Conservation (phyloP, 1,140 invertebrate species). For the Branchinecta lindahli region DNA sequence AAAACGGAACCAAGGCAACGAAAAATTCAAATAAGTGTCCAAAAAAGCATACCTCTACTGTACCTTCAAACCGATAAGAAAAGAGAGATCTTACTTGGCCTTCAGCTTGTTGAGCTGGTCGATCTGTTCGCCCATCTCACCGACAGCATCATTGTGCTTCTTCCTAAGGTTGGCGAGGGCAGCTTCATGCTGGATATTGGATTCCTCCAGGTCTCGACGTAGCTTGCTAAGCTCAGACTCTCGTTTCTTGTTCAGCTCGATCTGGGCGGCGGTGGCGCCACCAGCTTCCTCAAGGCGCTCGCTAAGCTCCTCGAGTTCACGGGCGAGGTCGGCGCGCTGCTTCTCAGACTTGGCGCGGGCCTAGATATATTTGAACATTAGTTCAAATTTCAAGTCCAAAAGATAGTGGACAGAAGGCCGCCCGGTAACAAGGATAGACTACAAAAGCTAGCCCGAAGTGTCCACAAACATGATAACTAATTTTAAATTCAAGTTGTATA, state of each 20-base stretch:
- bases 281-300: constrained; percentile 96
- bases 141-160: constrained; percentile 97
- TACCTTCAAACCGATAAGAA: too few relatives aligned
- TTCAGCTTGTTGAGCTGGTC: constrained; percentile 98
- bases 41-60: too few relatives aligned
- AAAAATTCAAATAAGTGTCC: too few relatives aligned
- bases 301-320: constrained; percentile 91
- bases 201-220: constrained; percentile 91
- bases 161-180: constrained; percentile 87
- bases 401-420: too few relatives aligned
- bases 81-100: constrained; percentile 59
- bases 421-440: too few relatives aligned
- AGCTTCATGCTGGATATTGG: constrained; percentile 95
- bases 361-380: constrained; percentile 28
- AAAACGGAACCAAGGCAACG: too few relatives aligned
- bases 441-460: too few relatives aligned
- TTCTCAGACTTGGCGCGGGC: constrained; percentile 68
- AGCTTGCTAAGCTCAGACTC: constrained; percentile 96
- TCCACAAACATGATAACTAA: too few relatives aligned
- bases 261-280: constrained; percentile 94
- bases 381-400: too few relatives aligned
- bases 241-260: constrained; percentile 98
- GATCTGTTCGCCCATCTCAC: constrained; percentile 97
- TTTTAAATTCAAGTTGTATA: too few relatives aligned
- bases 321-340: constrained; percentile 84